Conservation (phyloP, 1,140 invertebrate species). For the Drosophila miranda region DNA sequence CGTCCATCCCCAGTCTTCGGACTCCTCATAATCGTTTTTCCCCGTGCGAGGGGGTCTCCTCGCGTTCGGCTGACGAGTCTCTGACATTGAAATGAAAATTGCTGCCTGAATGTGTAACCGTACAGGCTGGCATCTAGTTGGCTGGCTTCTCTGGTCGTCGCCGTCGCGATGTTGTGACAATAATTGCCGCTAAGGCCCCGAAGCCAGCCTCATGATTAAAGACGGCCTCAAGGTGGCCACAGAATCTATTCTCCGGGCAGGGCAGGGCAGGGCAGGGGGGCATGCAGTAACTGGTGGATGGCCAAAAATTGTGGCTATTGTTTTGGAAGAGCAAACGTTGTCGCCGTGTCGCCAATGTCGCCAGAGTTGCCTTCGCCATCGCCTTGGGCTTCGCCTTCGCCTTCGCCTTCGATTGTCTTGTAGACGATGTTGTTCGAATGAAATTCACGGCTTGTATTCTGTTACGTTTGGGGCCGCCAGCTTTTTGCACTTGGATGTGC, state of each 20-base stretch:
- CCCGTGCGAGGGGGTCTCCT: no score
- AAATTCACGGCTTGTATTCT: conserved; percentile 81
- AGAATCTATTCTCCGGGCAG: conserved; percentile 9
- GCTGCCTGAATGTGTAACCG: conserved; percentile 40
- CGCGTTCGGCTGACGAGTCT: conserved; percentile 20
- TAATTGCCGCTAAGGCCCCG: conserved; percentile 57
- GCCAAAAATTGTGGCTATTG: conserved; percentile 64
- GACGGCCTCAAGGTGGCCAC: conserved; percentile 35
- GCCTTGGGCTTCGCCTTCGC: conserved; percentile 41
- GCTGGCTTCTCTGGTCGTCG: conserved; percentile 30
- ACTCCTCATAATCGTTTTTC: conserved; percentile 26
- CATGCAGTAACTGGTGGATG: no score
- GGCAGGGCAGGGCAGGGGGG: no score
- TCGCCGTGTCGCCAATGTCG: conserved; percentile 66
- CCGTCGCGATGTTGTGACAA: conserved; percentile 54
- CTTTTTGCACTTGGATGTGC: conserved; percentile 53
- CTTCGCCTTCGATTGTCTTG: conserved; percentile 77
- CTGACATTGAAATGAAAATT: conserved; percentile 60
- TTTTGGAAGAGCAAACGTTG: conserved; percentile 44
- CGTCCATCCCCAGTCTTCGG: no score
- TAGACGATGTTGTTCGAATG: conserved; percentile 77
- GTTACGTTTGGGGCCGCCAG: conserved; percentile 62
- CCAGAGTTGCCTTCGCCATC: conserved; percentile 69
- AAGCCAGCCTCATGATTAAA: conserved; percentile 39
- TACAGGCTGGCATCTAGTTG: conserved; percentile 48